Percentiles rank a stretch among this genome's conserved stretches.
These are phyloP conservation scores for Tinamus guttatus DNA, from an alignment of 2,113 vertebrate species.

Conservation along the genomic window DNA sequence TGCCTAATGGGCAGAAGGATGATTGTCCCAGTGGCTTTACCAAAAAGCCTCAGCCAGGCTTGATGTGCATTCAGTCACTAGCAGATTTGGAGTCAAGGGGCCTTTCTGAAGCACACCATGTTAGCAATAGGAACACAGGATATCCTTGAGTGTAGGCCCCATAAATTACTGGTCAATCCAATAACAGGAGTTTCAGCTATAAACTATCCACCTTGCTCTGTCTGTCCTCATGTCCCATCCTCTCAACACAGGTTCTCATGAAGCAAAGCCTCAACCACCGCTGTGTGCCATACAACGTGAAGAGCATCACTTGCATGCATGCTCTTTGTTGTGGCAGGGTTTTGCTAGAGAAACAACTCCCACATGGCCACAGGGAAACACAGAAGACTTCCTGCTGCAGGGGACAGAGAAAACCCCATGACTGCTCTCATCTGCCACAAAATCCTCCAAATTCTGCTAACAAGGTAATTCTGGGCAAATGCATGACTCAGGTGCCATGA, in stretches of 20 bases:
- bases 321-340: neutral
- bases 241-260: neutral
- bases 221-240: neutral
- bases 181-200: neutral
- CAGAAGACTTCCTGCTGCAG: neutral
- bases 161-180: neutral
- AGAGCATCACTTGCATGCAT: neutral
- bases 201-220: neutral
- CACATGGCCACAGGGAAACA: neutral
- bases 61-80: neutral
- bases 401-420: no score
- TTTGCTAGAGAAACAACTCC: neutral
- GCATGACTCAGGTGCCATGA: no score
- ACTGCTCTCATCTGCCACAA: no score
- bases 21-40: neutral
- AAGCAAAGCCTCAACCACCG: neutral
- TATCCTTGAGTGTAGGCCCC: rapidly evolving
- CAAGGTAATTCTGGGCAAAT: no score
- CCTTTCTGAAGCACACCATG: rapidly evolving
- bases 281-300: neutral
- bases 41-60: neutral
- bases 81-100: neutral
- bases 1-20: neutral
- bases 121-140: rapidly evolving
- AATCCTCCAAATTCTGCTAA: no score